A percentile compares a stretch with the other conserved stretches of the same genome.
These are phyloP conservation scores for Aurelia sp. DNA, from an alignment of 30 jellyfish, hydroid and myxozoan genomes.

Conservation along the genomic window DNA sequence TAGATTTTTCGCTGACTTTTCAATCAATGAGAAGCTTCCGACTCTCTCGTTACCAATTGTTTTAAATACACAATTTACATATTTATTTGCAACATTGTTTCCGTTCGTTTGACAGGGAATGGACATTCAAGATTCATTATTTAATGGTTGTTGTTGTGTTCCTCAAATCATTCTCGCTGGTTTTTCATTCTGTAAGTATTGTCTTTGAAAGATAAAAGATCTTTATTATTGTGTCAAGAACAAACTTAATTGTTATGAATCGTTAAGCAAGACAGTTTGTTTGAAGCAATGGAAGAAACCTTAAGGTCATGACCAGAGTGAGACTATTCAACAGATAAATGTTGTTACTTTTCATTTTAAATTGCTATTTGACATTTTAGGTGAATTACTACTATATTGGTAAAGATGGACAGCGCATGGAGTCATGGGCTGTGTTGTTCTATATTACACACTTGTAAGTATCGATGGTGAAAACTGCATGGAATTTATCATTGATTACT, in stretches of 20 bases:
- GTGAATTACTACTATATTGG: constrained; percentile 90
- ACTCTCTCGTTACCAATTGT: not conserved
- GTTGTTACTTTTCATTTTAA: too few relatives aligned
- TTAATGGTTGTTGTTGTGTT: constrained; percentile 93
- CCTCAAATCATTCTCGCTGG: constrained; percentile 83
- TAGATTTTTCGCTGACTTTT: too few relatives aligned
- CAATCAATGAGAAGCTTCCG: too few relatives aligned
- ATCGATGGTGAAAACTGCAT: not conserved
- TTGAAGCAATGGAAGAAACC: too few relatives aligned
- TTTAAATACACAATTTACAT: not conserved
- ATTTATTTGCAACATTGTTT: not conserved
- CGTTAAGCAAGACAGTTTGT: not conserved
- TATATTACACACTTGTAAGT: constrained; percentile 97
- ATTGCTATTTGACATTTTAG: constrained; percentile 13
- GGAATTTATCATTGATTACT: not conserved
- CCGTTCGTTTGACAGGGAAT: constrained; percentile 67
- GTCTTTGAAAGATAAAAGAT: too few relatives aligned
- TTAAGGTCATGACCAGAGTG: too few relatives aligned
- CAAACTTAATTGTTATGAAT: not conserved
- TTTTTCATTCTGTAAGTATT: constrained; percentile 87
- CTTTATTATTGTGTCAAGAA: not conserved
- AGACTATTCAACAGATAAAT: too few relatives aligned
- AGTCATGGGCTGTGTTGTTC: constrained; percentile 97
- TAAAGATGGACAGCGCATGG: constrained; percentile 92
- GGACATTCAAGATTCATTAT: constrained; percentile 97